Conservation (phyloP, 64 coral and sea anemone species). For the Cladopsammia gracilis region DNA sequence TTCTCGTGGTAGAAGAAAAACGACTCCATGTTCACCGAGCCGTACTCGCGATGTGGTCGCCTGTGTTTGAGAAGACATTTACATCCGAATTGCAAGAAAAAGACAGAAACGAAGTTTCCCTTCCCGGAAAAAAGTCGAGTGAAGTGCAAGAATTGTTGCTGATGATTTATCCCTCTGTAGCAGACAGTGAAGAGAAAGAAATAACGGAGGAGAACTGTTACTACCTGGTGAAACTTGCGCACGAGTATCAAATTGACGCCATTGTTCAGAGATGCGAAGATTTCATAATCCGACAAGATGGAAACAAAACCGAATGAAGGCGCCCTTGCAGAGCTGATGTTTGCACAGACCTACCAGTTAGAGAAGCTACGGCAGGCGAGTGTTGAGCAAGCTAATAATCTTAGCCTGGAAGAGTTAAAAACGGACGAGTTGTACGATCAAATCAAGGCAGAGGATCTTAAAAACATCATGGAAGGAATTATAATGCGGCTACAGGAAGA, state of each 20-base stretch:
- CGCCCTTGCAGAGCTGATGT: background rate
- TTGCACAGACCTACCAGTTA: background rate
- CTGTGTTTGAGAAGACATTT: constrained; percentile 44
- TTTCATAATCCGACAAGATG: too few relatives aligned
- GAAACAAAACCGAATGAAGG: too few relatives aligned
- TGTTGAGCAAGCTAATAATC: background rate
- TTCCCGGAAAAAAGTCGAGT: constrained; percentile 15
- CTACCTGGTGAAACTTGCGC: background rate
- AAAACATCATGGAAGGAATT: background rate
- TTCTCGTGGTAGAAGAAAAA: constrained; percentile 15
- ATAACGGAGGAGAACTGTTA: background rate
- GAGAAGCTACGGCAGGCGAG: background rate
- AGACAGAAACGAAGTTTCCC: background rate
- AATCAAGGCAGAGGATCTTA: background rate
- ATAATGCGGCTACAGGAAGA: background rate
- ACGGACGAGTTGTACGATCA: background rate
- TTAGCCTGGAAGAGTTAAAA: background rate
- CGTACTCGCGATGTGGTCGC: constrained; percentile 16
- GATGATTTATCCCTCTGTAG: background rate
- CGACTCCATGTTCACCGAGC: constrained; percentile 40
- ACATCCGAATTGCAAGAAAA: constrained; percentile 16
- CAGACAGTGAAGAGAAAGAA: too few relatives aligned
- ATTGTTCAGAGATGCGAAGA: background rate
- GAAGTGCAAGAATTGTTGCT: background rate
- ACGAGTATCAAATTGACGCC: background rate